A percentile compares a stretch with the other conserved stretches of the same genome.
These are phyloP conservation scores for Sylvia atricapilla DNA, from an alignment of 2,113 vertebrate genomes.

Conservation along the genomic window DNA sequence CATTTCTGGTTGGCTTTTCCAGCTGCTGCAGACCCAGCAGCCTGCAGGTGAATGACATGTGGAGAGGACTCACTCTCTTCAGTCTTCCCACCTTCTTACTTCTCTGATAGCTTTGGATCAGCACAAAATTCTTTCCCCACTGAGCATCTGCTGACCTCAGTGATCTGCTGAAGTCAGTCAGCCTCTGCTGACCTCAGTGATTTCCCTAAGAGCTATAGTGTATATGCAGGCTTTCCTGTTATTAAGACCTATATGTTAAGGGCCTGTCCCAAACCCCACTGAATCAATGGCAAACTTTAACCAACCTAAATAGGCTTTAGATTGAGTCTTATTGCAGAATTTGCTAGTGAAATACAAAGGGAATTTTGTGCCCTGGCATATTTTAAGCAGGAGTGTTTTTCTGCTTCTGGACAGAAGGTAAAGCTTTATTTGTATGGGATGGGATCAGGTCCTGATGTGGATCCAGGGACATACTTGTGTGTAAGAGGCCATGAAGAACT, in stretches of 20 bases:
- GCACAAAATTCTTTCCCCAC: constrained; percentile 19
- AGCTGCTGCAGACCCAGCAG: fast-evolving
- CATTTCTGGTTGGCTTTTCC: not conserved
- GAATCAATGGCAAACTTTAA: not conserved
- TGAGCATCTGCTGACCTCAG: constrained; percentile 56
- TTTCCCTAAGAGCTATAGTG: constrained; percentile 12
- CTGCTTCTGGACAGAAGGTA: not conserved
- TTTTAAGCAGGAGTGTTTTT: not conserved
- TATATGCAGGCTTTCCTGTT: not conserved
- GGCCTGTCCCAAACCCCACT: not conserved
- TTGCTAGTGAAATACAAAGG: not conserved
- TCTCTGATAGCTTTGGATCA: constrained; percentile 42
- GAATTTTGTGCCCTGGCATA: not conserved
- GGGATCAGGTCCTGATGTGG: not conserved
- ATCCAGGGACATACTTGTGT: not conserved
- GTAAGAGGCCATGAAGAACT: not conserved
- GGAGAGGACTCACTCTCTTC: not conserved
- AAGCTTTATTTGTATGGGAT: not conserved
- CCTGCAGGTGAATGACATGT: not conserved
- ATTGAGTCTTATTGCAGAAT: not conserved
- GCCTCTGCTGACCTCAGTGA: constrained; percentile 36
- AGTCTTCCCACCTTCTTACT: not conserved
- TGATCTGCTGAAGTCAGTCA: constrained; percentile 45
- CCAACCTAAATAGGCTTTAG: not conserved
- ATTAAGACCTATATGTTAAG: constrained; percentile 2